These are phyloP conservation scores for Pinctada fucata DNA, from an alignment of 2,888 invertebrate species.

Conservation along the genomic window DNA sequence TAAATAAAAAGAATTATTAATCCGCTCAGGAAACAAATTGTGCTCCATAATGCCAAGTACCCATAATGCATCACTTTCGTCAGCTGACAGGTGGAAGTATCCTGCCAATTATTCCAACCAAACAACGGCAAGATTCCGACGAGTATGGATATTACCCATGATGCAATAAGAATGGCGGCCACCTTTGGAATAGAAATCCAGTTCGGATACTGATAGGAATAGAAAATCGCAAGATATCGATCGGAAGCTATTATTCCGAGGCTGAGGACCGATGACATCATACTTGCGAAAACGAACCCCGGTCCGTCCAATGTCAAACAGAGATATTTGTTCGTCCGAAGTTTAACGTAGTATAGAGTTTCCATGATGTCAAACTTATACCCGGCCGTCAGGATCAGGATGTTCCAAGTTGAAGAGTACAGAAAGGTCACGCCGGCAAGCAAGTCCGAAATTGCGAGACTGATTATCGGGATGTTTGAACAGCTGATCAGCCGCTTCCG, in stretches of 20 bases:
- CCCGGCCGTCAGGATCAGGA: slow-evolving; percentile 34
- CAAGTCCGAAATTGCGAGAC: slow-evolving; percentile 45
- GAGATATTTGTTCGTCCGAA: slow-evolving; percentile 41
- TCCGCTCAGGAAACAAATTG: slow-evolving; percentile 43
- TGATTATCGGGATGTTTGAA: slow-evolving; percentile 39
- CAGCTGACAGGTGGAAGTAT: slow-evolving; percentile 31
- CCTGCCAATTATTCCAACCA: slow-evolving; percentile 44
- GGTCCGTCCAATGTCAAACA: slow-evolving; percentile 46
- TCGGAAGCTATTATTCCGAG: slow-evolving; percentile 42
- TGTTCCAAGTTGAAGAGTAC: slow-evolving; percentile 43
- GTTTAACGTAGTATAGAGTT: slow-evolving; percentile 22
- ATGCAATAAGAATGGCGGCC: slow-evolving; percentile 12
- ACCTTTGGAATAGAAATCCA: slow-evolving; percentile 39
- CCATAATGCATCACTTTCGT: slow-evolving; percentile 37
- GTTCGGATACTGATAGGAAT: slow-evolving; percentile 36
- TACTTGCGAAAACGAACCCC: slow-evolving; percentile 42
- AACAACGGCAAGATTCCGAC: slow-evolving; percentile 41
- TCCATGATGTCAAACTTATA: slow-evolving; percentile 40
- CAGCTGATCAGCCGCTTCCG: slow-evolving; percentile 25
- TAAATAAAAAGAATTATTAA: slow-evolving; percentile 43
- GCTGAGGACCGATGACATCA: slow-evolving; percentile 47
- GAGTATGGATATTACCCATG: slow-evolving; percentile 41
- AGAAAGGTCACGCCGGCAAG: slow-evolving; percentile 43
- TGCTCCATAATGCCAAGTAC: slow-evolving; percentile 44
- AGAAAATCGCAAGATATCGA: slow-evolving; percentile 42